Evolutionary conservation across 2,888 invertebrate species (phyloP).

Genomic region (Lacanobia oleracea): DNA sequence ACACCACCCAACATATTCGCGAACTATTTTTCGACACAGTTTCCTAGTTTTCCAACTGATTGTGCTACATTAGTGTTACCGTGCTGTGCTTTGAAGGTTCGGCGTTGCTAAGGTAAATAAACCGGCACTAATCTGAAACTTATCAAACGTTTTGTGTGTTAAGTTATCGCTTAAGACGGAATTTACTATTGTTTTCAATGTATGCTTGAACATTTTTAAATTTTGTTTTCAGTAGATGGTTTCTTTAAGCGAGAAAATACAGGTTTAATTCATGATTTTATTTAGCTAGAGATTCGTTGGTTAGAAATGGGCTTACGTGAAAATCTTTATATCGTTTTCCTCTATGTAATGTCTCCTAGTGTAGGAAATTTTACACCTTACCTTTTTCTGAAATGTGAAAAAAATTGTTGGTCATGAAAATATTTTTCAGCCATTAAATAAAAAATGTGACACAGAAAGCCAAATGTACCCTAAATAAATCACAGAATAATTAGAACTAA

Average conservation of each 20-base stretch:
- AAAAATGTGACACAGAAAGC: background rate
- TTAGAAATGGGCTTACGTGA: background rate
- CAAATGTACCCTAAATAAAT: background rate
- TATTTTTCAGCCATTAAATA: background rate
- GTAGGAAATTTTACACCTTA: accelerated
- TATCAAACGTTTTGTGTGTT: constrained; percentile 30
- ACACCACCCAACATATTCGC: constrained; percentile 50
- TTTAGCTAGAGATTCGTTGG: background rate
- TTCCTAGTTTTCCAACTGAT: constrained; percentile 50
- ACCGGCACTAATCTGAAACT: constrained; percentile 43
- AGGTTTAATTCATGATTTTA: constrained; percentile 27
- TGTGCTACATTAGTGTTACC: constrained; percentile 59
- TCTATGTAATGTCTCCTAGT: background rate
- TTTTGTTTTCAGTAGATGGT: background rate
- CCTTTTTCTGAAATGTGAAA: background rate
- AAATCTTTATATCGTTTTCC: background rate
- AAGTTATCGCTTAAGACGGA: constrained; percentile 31
- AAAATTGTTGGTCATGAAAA: background rate
- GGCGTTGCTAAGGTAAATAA: constrained; percentile 62
- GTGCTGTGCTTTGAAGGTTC: constrained; percentile 58
- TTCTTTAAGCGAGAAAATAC: background rate
- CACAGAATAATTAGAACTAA: background rate
- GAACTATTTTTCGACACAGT: constrained; percentile 59
- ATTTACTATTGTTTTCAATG: constrained; percentile 24
- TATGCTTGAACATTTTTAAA: constrained; percentile 9